Conservation (phyloP, 2,113 vertebrate species). For the Dryoscopus gambensis region DNA sequence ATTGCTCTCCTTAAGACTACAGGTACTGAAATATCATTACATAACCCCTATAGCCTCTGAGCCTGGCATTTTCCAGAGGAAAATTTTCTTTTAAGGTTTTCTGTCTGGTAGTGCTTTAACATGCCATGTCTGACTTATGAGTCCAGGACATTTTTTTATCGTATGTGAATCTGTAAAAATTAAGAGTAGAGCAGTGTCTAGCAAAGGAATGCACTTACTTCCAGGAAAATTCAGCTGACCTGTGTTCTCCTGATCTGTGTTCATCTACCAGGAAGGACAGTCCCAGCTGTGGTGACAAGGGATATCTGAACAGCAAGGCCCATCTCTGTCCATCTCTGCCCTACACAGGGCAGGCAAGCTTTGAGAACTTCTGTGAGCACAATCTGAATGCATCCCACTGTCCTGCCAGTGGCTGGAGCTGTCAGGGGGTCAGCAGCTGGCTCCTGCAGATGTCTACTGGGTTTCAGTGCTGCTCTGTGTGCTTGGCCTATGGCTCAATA, state of each 20-base stretch:
- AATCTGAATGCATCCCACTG: not conserved
- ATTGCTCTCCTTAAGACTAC: not conserved
- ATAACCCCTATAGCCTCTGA: not conserved
- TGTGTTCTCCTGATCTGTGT: not conserved
- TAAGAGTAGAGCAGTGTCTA: not conserved
- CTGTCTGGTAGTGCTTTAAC: not conserved
- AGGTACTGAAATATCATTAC: not conserved
- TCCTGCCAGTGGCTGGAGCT: fast-evolving
- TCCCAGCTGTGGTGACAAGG: not conserved
- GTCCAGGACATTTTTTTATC: not conserved
- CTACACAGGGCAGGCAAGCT: no score
- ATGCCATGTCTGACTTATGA: not conserved
- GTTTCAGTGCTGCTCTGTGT: not conserved
- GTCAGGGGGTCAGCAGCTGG: not conserved
- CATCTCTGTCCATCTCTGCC: not conserved
- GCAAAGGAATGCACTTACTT: not conserved
- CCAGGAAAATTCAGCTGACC: not conserved
- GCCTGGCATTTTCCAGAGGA: not conserved
- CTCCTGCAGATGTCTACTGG: not conserved
- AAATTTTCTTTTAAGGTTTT: not conserved
- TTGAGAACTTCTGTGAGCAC: not conserved
- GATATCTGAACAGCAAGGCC: not conserved
- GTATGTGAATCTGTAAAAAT: not conserved
- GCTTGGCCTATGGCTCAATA: not conserved
- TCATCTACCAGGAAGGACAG: not conserved